Percentiles rank a stretch among this genome's conserved stretches.
These are phyloP conservation scores for Oreochromis spilurus DNA, from an alignment of 2,113 vertebrate genomes.

Conservation along the genomic window DNA sequence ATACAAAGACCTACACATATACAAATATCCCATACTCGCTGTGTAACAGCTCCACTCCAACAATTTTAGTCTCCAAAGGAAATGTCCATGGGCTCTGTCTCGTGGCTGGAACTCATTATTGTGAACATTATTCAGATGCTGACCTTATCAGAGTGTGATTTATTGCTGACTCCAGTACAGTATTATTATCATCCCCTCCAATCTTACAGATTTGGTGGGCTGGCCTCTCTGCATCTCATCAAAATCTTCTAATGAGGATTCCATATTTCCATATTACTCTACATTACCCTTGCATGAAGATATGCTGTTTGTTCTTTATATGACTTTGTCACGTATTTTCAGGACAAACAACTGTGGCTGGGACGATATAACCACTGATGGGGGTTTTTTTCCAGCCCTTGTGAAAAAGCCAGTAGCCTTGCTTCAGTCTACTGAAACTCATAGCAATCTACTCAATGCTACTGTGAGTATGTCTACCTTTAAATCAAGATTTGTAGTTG, in stretches of 20 bases:
- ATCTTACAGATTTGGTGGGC: constrained; percentile 7
- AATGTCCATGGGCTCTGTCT: neutral
- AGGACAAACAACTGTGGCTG: neutral
- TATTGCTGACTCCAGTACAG: constrained; percentile 33
- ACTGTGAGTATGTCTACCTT: neutral
- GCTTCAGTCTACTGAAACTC: neutral
- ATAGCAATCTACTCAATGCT: neutral
- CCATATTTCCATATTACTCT: neutral
- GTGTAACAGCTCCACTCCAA: neutral
- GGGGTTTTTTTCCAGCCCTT: rapidly evolving
- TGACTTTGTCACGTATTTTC: neutral
- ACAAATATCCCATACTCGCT: neutral
- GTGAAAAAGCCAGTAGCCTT: neutral
- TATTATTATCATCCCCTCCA: constrained; percentile 22
- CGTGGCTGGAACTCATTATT: constrained; percentile 32
- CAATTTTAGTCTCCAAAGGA: neutral
- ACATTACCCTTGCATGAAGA: neutral
- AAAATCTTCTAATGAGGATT: constrained; percentile 19
- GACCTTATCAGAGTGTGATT: constrained; percentile 62
- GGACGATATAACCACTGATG: neutral
- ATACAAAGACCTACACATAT: neutral
- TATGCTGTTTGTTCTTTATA: neutral
- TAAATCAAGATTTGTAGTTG: neutral
- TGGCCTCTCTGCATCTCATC: constrained; percentile 11
- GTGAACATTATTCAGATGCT: constrained; percentile 53